Base-by-base conservation (phyloP, 2,113 vertebrate species). In the Oreochromis aureus region DNA sequence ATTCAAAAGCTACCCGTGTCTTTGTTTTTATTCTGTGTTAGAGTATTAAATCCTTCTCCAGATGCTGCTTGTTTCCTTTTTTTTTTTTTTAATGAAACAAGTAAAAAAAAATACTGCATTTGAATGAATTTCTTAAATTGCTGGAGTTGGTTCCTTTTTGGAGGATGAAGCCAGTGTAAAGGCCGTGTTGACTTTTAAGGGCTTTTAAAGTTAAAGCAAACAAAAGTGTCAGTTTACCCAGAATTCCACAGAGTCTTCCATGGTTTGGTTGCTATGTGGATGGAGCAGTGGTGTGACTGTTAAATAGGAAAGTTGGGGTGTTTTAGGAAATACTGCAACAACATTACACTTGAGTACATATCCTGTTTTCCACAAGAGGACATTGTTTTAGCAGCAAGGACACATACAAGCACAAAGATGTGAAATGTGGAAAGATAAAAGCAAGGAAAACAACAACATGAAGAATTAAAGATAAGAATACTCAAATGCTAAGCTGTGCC, bases 171-270 rank as follows among this genome's bases (percentile, higher is more conserved):
- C 79, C 89, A 91, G 84, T 24, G 85, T 46, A 55, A 91, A 85
- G 90, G 56, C 82, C 63, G 13, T 93, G 89, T 92, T 92, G 91
- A 93, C 89, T 91, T 93, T 91, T 80, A 90, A 84, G 89, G 90
- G 63, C 86, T 92, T 94, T 94, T 82, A 92, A 89, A 93, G 89
- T 86, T 81, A 91, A 93, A 93, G 88, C 84, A 95, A 95, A 95
- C 92, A 94, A 81, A 34, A 91, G 89, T 90, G 92, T 91, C 90
- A 76, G 81, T 93, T 94, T 92, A 89, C 92, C 86, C 83, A 88
- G 87, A 91, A 94, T 94, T 94, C 93, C 91, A 71, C 81, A 81
- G 88, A 27, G 61, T 81, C 63, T 48, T 22, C 32, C 36, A 7
- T 73, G 79, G 89, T 88, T 83, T 89, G 80, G 78, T 46, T 51